phyloP scores from a whole-genome alignment of 37 sponge, comb jelly and placozoan genomes.

The Corticium candelabrum region DNA sequence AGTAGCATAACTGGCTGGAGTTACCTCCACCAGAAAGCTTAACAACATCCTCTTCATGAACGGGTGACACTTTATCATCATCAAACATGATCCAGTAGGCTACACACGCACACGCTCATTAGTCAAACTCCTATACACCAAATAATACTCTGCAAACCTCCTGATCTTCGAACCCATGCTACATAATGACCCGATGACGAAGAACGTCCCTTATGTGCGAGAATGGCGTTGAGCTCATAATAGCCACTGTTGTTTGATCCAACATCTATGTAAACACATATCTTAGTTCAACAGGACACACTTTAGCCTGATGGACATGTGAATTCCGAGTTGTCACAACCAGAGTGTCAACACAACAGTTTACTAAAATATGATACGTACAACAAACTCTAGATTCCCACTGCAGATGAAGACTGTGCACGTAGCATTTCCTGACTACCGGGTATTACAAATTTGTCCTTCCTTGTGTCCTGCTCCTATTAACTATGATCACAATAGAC shows the following conservation, averaged over 20 bases:
- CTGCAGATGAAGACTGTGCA: no score
- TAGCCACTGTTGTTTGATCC: slow-evolving; percentile 93
- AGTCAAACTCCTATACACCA: background rate
- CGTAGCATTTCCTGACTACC: no score
- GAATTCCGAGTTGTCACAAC: no score
- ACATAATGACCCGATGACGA: slow-evolving; percentile 94
- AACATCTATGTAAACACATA: slow-evolving; percentile 59
- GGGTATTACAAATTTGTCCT: no score
- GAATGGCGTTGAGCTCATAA: slow-evolving; percentile 87
- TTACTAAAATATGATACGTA: no score
- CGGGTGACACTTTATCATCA: slow-evolving; percentile 76
- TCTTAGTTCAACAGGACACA: no score
- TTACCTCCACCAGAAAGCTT: slow-evolving; percentile 95
- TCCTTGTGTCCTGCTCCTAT: no score
- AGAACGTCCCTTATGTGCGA: slow-evolving; percentile 93
- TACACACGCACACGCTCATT: slow-evolving; percentile 1
- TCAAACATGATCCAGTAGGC: slow-evolving; percentile 88
- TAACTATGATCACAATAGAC: no score
- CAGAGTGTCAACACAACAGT: no score
- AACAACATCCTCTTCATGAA: slow-evolving; percentile 75
- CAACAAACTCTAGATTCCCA: no score
- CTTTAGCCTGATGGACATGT: no score
- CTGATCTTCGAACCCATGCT: slow-evolving; percentile 59
- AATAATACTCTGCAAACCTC: slow-evolving; percentile 9
- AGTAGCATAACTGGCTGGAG: background rate